A percentile compares a stretch with the other conserved stretches of the same genome.
phyloP scores from a whole-genome alignment of 2,113 vertebrate species.

The Terrapene triunguis region DNA sequence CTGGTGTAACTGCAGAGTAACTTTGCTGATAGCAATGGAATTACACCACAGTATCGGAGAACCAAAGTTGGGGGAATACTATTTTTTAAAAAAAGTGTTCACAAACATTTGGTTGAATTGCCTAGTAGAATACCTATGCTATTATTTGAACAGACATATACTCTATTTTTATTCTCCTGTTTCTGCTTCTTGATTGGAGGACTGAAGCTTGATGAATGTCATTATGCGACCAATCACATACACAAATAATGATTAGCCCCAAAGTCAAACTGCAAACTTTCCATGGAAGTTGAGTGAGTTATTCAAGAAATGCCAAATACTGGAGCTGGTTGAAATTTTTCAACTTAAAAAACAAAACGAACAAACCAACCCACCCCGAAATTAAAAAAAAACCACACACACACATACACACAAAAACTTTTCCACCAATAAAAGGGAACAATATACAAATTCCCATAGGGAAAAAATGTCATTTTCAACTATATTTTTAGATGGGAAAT shows the following conservation, averaged over 20 bases:
- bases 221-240: neutral
- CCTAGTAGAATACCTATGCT: neutral
- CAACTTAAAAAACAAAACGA: neutral
- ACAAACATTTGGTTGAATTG: constrained; percentile 62
- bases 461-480: neutral
- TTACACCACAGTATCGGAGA: constrained; percentile 39
- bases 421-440: neutral
- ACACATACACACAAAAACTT: neutral
- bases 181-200: neutral
- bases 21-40: constrained; percentile 41
- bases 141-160: neutral
- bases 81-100: constrained; percentile 32
- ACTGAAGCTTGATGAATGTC: neutral
- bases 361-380: too few relatives aligned
- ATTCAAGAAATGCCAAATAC: neutral
- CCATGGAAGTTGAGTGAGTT: neutral
- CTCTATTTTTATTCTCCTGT: neutral
- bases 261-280: neutral
- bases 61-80: neutral
- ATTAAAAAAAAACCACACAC: too few relatives aligned
- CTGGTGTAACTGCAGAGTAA: constrained; percentile 18
- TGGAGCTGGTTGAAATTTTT: neutral
- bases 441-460: neutral
- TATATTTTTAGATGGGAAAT: neutral
- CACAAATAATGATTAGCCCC: too few relatives aligned